Conservation (phyloP, 2,888 invertebrate genomes). For the Cremastinae sp. region DNA sequence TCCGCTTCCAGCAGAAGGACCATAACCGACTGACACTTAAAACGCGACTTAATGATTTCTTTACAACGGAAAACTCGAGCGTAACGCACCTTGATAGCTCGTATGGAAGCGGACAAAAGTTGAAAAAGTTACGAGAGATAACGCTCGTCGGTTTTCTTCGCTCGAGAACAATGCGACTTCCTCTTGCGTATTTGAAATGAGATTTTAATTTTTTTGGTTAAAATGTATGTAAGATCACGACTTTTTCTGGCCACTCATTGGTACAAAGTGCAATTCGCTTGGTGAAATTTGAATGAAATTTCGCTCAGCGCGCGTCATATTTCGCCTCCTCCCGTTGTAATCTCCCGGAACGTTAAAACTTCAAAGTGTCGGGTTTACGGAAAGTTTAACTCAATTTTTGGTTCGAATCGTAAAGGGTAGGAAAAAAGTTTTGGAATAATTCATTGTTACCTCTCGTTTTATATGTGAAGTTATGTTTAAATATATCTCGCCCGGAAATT, state of each 20-base stretch:
- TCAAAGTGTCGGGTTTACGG: conserved; percentile 4
- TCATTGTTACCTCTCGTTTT: not conserved
- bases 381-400: conserved; percentile 23
- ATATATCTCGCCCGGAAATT: conserved; percentile 15
- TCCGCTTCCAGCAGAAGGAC: conserved; percentile 6
- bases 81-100: conserved; percentile 4
- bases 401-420: conserved; percentile 4
- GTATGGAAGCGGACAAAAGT: not conserved
- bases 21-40: conserved; percentile 22
- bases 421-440: not conserved
- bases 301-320: too few relatives aligned
- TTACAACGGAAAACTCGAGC: conserved; percentile 1
- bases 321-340: too few relatives aligned
- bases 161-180: conserved; percentile 1
- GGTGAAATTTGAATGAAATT: not conserved
- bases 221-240: not conserved
- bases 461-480: not conserved
- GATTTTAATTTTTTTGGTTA: not conserved
- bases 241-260: too few relatives aligned
- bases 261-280: too few relatives aligned
- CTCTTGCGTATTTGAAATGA: conserved; percentile 14
- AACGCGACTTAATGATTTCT: conserved; percentile 24
- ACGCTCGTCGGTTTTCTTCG: not conserved
- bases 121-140: conserved; percentile 24
- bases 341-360: not conserved